These are phyloP conservation scores for Amblyteles armatorius DNA, from an alignment of 2,888 invertebrate species.

Conservation along the genomic window DNA sequence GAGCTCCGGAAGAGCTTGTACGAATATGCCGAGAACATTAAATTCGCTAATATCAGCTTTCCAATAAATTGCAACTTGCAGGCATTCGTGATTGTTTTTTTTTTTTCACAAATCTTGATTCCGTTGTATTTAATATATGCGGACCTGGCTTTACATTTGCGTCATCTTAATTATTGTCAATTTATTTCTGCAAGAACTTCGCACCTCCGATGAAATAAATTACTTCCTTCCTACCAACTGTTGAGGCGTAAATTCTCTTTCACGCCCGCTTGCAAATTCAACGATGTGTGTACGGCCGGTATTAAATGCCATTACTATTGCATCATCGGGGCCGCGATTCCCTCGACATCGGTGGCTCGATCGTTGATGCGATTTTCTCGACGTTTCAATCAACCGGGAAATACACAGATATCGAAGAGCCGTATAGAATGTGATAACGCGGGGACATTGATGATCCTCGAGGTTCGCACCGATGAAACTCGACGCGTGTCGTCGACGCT, in stretches of 20 bases:
- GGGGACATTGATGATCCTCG: conserved; percentile 3
- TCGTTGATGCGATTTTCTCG: conserved; percentile 2
- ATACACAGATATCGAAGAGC: not conserved
- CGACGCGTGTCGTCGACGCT: conserved; percentile 7
- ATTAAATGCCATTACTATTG: not conserved
- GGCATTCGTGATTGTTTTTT: no score
- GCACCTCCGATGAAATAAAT: no score
- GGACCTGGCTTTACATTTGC: not conserved
- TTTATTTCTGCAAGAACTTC: no score
- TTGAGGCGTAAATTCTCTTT: no score
- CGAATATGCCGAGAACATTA: no score
- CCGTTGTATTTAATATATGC: no score
- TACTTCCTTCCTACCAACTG: no score
- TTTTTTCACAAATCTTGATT: not conserved
- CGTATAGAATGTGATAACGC: not conserved
- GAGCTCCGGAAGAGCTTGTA: not conserved
- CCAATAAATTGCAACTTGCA: not conserved
- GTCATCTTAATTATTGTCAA: no score
- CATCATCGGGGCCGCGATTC: not conserved
- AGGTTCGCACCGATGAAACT: not conserved
- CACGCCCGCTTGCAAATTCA: no score
- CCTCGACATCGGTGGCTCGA: not conserved
- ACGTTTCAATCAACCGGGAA: not conserved
- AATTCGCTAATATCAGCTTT: not conserved
- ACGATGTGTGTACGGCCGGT: no score